Conservation (phyloP, 2,797 vertebrate genomes). For the Siniperca obscura region DNA sequence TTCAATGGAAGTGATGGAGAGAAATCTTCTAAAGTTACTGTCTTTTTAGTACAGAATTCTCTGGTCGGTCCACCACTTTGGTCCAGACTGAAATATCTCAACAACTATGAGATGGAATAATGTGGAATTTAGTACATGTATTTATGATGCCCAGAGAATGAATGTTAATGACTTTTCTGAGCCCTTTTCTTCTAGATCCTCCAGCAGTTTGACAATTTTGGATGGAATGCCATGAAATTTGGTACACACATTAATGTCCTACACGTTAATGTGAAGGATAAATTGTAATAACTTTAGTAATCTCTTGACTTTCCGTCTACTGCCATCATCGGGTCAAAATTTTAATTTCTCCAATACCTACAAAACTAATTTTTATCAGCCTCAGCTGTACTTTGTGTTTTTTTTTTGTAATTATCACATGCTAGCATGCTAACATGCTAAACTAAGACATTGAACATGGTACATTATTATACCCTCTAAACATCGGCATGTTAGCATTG, state of each 20-base stretch:
- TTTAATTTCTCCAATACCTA: not conserved
- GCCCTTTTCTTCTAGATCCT: not conserved
- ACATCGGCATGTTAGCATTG: not conserved
- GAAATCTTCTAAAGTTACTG: no score
- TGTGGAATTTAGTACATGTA: not conserved
- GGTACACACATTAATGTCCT: not conserved
- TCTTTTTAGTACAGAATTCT: not conserved
- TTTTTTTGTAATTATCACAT: no score
- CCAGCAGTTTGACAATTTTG: not conserved
- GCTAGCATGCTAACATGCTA: not conserved
- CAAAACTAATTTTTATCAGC: not conserved
- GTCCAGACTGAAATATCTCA: not conserved
- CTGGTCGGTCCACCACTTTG: not conserved
- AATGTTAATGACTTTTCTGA: not conserved
- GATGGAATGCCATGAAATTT: not conserved
- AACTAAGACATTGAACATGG: not conserved
- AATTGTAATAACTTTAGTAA: not conserved
- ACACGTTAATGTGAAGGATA: not conserved
- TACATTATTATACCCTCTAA: not conserved
- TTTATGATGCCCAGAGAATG: not conserved
- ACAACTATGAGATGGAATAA: not conserved
- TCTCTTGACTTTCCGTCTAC: not conserved
- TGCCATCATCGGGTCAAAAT: not conserved
- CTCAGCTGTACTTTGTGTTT: not conserved
- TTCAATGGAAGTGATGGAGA: not conserved